Evolutionary conservation across 2,888 invertebrate species (phyloP), one percentile per base, ranked within the genome.

Genomic region (Drosophila eohydei): DNA sequence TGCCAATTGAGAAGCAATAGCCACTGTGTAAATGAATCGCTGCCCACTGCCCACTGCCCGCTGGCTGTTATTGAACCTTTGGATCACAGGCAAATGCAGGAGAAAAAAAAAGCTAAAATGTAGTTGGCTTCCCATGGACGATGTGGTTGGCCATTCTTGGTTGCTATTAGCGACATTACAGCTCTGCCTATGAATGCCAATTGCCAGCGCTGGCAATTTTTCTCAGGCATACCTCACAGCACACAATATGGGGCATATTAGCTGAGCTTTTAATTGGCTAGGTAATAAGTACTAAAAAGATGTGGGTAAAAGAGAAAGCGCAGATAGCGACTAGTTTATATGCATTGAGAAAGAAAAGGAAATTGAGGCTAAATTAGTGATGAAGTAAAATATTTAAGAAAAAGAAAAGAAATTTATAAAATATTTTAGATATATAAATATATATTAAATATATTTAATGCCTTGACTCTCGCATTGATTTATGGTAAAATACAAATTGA

Each of bases 121-220:
- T 1, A n/a, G 57, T 14, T 43, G 56, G 12, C 36, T 36, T 44
- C 28, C 6, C 41, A 16, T 41, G n/a, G 56, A 60, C 46, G 59
- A 67, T 72, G 78, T 21, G 76, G 78, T 59, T 64, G 60, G 34
- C 73, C 67, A 38, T 64, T 46, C 73, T 58, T 54, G 68, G 60
- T 54, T 71, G 69, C 74, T 55, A 86, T 82, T 83, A 86, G 83
- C 86, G 81, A 80, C 83, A 83, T 80, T 80, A 77, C 66, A 51
- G 74, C 73, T 59, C 73, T 59, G 77, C 66, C 71, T 69, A 58
- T 62, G 70, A 71, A 76, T 80, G 80, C 60, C 83, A 77, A 83
- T 86, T 58, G 77, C 43, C 74, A 66, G 44, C 36, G 34, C 51
- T 68, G 57, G 28, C 21, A 38, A 57, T 63, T 57, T 71, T 62